Evolutionary conservation across 2,113 vertebrate genomes (phyloP).

Genomic region (Cercocebus atys): DNA sequence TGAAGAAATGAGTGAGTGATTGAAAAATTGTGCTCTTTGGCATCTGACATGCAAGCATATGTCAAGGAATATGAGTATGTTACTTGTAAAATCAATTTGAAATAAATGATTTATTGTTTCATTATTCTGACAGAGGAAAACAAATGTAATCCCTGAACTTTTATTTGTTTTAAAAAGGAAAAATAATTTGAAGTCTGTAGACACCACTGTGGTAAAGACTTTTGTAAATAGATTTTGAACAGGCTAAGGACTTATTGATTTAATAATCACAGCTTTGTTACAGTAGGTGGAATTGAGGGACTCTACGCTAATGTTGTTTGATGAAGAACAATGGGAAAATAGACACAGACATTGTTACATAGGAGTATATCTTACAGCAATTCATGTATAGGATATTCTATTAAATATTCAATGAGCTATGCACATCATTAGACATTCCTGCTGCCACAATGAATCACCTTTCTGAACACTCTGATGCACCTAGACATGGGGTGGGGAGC

Average conservation of each 20-base stretch:
- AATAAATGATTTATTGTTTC: constrained; percentile 45
- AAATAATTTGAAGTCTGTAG: constrained; percentile 36
- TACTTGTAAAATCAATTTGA: constrained; percentile 43
- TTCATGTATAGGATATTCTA: constrained; percentile 70
- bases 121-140: constrained; percentile 37
- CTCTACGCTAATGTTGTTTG: constrained; percentile 60
- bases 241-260: constrained; percentile 56
- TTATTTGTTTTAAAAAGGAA: constrained; percentile 60
- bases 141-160: constrained; percentile 27
- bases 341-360: background rate
- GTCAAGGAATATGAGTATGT: background rate
- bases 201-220: constrained; percentile 8
- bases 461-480: constrained; percentile 79
- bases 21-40: background rate
- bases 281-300: constrained; percentile 20
- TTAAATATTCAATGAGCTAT: constrained; percentile 77
- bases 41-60: background rate
- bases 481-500: constrained; percentile 77
- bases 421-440: constrained; percentile 80
- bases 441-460: constrained; percentile 82
- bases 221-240: constrained; percentile 54
- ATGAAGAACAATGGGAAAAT: constrained; percentile 61
- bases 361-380: constrained; percentile 43
- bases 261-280: constrained; percentile 58
- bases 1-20: background rate